These are phyloP conservation scores for Drosophila burlai DNA, from an alignment of 1,140 invertebrate genomes.

Conservation along the genomic window DNA sequence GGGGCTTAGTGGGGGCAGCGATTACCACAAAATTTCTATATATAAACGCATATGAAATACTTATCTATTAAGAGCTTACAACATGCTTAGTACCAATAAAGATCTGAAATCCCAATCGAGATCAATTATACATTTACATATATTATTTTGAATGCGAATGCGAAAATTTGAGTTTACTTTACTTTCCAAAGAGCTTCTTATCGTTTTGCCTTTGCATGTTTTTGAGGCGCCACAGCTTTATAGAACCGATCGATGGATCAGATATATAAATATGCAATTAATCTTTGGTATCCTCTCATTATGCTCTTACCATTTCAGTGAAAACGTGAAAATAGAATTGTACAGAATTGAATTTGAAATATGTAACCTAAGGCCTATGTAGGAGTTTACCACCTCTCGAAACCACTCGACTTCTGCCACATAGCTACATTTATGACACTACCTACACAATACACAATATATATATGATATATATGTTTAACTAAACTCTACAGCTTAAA, in stretches of 20 bases:
- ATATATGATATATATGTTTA: constrained; percentile 19
- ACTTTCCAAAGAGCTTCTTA: constrained; percentile 5
- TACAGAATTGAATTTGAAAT: constrained; percentile 74
- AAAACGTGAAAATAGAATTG: constrained; percentile 60
- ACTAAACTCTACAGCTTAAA: constrained; percentile 13
- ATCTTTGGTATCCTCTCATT: constrained; percentile 42
- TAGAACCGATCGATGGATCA: neutral
- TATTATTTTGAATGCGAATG: constrained; percentile 17
- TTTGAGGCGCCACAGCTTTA: constrained; percentile 1
- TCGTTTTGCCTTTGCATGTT: constrained; percentile 29
- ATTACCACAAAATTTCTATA: constrained; percentile 34
- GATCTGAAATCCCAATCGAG: constrained; percentile 45
- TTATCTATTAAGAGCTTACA: constrained; percentile 42
- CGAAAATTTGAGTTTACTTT: constrained; percentile 6
- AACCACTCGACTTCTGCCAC: constrained; percentile 40
- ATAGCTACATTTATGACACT: constrained; percentile 50
- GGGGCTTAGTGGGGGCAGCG: constrained; percentile 16
- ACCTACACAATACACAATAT: constrained; percentile 23
- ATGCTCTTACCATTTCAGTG: constrained; percentile 80
- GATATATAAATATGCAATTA: constrained; percentile 46
- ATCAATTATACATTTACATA: neutral
- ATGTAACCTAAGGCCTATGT: constrained; percentile 56
- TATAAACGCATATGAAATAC: constrained; percentile 48
- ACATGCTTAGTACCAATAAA: constrained; percentile 55
- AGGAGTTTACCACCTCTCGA: constrained; percentile 57